Conservation (phyloP, 2,888 invertebrate species). For the Rhamphomyia laevipes region DNA sequence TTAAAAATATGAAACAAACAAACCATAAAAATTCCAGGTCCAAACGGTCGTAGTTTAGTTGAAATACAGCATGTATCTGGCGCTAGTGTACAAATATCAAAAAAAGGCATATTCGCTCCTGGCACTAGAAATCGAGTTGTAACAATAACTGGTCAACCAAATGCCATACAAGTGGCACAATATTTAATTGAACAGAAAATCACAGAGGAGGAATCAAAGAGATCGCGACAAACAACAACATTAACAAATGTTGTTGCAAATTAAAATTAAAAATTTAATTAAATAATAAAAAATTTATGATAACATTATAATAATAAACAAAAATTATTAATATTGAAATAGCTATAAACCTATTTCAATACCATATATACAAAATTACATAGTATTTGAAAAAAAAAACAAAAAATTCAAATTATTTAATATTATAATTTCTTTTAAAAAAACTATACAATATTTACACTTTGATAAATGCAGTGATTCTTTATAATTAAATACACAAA, state of each 20-base stretch:
- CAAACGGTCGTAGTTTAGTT: slow-evolving; percentile 89
- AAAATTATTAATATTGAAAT: too few relatives aligned
- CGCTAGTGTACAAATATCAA: slow-evolving; percentile 96
- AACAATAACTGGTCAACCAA: slow-evolving; percentile 82
- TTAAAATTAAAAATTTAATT: slow-evolving; percentile 5
- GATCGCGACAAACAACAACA: slow-evolving; percentile 79
- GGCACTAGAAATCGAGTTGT: slow-evolving; percentile 96
- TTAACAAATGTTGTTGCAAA: slow-evolving; percentile 40
- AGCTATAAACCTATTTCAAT: too few relatives aligned
- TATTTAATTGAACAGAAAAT: slow-evolving; percentile 95
- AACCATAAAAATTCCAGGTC: slow-evolving; percentile 46
- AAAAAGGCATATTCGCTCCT: slow-evolving; percentile 95
- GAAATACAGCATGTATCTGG: slow-evolving; percentile 96
- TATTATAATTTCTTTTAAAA: too few relatives aligned
- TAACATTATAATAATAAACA: slow-evolving; percentile 7
- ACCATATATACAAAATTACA: too few relatives aligned
- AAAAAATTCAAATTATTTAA: too few relatives aligned
- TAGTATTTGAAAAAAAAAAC: too few relatives aligned
- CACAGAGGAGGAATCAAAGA: slow-evolving; percentile 88
- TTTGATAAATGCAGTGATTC: too few relatives aligned
- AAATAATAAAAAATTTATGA: slow-evolving; percentile 15
- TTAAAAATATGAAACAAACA: slow-evolving; percentile 9
- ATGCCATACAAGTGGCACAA: slow-evolving; percentile 83
- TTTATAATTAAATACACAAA: too few relatives aligned
- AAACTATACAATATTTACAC: too few relatives aligned